Evolutionary conservation across 2,888 invertebrate species (phyloP).

Genomic region (Meiosimyza decipiens): DNA sequence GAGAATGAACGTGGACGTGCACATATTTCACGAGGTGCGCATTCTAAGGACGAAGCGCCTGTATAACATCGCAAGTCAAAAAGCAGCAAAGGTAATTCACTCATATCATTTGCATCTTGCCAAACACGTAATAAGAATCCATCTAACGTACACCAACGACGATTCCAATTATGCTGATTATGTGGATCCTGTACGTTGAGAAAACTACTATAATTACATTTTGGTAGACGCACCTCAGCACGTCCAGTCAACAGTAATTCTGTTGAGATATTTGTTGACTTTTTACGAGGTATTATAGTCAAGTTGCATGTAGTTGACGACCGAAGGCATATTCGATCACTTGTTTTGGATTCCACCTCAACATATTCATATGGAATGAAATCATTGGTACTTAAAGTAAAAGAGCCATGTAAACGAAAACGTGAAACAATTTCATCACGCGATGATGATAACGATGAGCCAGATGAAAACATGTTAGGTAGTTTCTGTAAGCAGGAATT

Average conservation of each 20-base stretch:
- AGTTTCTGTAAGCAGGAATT: not conserved
- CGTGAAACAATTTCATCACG: constrained; percentile 59
- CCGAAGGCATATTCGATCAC: constrained; percentile 54
- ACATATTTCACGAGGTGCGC: constrained; percentile 67
- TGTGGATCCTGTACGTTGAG: constrained; percentile 68
- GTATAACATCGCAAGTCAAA: constrained; percentile 66
- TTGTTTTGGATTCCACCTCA: constrained; percentile 42
- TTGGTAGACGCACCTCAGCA: constrained; percentile 55
- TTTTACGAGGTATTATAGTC: constrained; percentile 49
- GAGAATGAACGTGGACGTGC: constrained; percentile 67
- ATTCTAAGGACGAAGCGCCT: constrained; percentile 53
- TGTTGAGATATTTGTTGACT: constrained; percentile 56
- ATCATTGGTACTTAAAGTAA: constrained; percentile 52
- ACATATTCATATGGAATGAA: constrained; percentile 58
- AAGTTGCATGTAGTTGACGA: constrained; percentile 51
- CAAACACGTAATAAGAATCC: constrained; percentile 67
- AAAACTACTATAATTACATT: constrained; percentile 65
- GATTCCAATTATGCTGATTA: constrained; percentile 69
- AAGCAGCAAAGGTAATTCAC: constrained; percentile 53
- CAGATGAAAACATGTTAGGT: constrained; percentile 8
- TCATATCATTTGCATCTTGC: constrained; percentile 66
- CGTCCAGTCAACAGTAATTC: constrained; percentile 56
- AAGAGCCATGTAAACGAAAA: constrained; percentile 62
- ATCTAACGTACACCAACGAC: constrained; percentile 70
- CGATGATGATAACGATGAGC: constrained; percentile 44